Evolutionary conservation across 2,113 vertebrate genomes (phyloP).

Genomic region (Propithecus coquereli): DNA sequence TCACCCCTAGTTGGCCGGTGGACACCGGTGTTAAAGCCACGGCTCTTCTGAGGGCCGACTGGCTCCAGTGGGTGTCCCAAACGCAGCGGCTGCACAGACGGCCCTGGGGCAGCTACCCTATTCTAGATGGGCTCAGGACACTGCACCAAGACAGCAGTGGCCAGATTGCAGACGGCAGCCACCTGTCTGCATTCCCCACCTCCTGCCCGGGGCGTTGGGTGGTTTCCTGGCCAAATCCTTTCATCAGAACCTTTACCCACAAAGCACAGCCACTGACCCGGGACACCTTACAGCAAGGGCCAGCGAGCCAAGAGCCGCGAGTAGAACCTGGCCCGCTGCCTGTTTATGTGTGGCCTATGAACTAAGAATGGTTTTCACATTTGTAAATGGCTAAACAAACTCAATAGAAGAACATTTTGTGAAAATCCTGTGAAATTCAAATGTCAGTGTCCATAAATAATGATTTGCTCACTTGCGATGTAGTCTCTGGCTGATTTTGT

Average conservation of each 20-base stretch:
- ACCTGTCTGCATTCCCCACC: not conserved
- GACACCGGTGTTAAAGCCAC: not conserved
- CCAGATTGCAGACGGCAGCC: not conserved
- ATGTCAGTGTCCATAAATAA: not conserved
- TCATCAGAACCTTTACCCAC: not conserved
- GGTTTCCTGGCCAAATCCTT: not conserved
- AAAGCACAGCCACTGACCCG: not conserved
- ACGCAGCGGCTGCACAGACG: not conserved
- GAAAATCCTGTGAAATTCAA: not conserved
- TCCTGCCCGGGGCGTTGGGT: not conserved
- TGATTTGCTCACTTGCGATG: not conserved
- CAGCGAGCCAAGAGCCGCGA: not conserved
- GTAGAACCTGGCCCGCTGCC: not conserved
- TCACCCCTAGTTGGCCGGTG: not conserved
- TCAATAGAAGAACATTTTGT: not conserved
- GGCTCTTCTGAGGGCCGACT: not conserved
- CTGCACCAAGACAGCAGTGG: fast-evolving
- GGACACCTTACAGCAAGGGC: not conserved
- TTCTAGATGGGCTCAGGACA: no score
- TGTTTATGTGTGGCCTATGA: not conserved
- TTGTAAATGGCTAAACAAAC: not conserved
- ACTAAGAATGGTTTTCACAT: not conserved
- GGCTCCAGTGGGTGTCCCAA: not conserved
- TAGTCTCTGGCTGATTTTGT: not conserved
- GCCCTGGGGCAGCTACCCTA: not conserved